Base-by-base conservation (phyloP, 64 coral and sea anemone species). In the Pocillopora damicornis region DNA sequence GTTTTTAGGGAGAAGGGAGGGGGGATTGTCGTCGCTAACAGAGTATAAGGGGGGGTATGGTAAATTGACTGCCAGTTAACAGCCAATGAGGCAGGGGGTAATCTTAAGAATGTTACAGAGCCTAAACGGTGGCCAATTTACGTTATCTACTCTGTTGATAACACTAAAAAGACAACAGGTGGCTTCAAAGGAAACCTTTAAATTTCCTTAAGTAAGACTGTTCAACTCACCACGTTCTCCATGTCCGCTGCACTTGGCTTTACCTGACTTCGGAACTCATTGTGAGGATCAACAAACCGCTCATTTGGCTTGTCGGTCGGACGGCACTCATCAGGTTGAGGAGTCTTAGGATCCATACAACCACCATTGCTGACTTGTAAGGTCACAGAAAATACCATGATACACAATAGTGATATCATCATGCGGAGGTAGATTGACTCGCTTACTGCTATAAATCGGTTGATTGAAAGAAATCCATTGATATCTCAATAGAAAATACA, bases 211-310 rank as follows among this genome's bases (percentile, higher is more conserved):
- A 23, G 67, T 30, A 25, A n/a, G 20, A 23, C 25, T 22, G 22
- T 23, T 58, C 9, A 76, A 88, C 87, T 79, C 62, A 88, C 87
- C 87, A 79, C 5, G 1, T 88, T 79, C 25, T 88, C 87, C 87
- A 88, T 88, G 75, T 88, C 62, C 13, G 87, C 87, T 35, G 87
- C 87, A 59, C 75, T 79, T 9, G 87, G 87, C 37, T 88, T 61
- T 71, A 88, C 87, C 62, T 88, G 60, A 20, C 75, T 61, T 57
- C 87, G 75, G 23, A 79, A 79, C 60, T 58, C 69, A 60, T 88
- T 88, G 87, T 88, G 87, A 37, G 68, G 26, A 9, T 88, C 87
- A 35, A 88, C 75, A 58, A 68, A 88, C 25, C 79, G 35, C 76
- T 88, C 76, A 58, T 79, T 88, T 2, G 79, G 61, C 35, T 88